Conservation (phyloP, 2,113 vertebrate genomes). For the Percina caprodes region DNA sequence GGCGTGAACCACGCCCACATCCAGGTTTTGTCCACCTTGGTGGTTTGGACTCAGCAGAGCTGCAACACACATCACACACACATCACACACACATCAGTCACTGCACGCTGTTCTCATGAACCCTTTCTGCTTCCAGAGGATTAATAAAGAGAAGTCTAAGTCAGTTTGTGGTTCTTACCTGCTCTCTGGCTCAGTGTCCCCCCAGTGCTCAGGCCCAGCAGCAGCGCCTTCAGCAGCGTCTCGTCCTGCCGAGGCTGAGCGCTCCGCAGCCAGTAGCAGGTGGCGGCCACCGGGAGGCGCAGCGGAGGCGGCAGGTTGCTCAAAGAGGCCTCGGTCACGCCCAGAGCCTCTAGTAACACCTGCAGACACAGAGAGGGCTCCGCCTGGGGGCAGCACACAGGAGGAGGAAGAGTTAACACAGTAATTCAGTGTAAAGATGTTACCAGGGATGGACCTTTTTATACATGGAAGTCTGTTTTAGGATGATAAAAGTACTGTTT, state of each 20-base stretch:
- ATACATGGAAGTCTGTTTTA: no score
- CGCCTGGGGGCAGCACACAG: constrained; percentile 67
- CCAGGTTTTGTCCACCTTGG: neutral
- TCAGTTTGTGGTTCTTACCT: constrained; percentile 6
- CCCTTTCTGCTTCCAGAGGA: no score
- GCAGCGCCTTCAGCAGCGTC: constrained; percentile 85
- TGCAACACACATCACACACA: constrained; percentile 18
- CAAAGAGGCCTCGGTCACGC: constrained; percentile 72
- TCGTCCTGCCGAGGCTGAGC: constrained; percentile 71
- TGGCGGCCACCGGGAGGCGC: constrained; percentile 83
- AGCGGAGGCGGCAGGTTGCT: constrained; percentile 75
- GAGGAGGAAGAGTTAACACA: no score
- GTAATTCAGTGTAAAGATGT: no score
- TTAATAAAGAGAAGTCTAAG: no score
- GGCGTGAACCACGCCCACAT: constrained; percentile 81
- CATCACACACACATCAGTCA: constrained; percentile 1
- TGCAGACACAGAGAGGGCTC: constrained; percentile 54
- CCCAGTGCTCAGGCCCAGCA: constrained; percentile 83
- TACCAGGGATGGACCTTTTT: no score
- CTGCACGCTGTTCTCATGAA: no score
- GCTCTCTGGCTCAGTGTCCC: constrained; percentile 45
- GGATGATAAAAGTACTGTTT: no score
- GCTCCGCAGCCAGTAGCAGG: constrained; percentile 85
- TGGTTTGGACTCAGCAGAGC: neutral
- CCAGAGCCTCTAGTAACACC: constrained; percentile 85